phyloP scores from a whole-genome alignment of 2,113 vertebrate species.

The Phainopepla nitens region DNA sequence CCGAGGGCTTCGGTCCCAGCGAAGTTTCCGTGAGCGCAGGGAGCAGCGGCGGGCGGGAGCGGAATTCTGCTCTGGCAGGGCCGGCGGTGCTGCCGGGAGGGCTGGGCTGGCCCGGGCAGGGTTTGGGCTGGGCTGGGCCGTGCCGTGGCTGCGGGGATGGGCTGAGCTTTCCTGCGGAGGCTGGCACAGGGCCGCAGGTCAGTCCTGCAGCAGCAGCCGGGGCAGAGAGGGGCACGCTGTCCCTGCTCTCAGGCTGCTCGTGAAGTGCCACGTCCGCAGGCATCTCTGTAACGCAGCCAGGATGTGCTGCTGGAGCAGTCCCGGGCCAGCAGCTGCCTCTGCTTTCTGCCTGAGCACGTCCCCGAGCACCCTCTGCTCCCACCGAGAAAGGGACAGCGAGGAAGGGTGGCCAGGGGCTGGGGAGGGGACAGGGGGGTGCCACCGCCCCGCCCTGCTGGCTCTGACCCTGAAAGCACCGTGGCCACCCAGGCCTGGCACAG shows the following conservation, averaged over 20 bases:
- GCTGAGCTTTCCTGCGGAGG: not conserved
- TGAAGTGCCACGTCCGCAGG: fast-evolving
- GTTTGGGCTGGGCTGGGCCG: fast-evolving
- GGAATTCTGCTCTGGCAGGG: not conserved
- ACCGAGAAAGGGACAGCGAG: fast-evolving
- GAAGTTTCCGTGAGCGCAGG: not conserved
- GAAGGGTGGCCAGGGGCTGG: not conserved
- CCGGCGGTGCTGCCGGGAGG: not conserved
- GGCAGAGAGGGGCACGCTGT: not conserved
- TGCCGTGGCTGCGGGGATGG: not conserved
- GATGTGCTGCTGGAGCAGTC: not conserved
- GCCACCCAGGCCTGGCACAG: not conserved
- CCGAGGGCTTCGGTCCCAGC: not conserved
- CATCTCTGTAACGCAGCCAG: not conserved
- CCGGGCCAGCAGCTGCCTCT: not conserved
- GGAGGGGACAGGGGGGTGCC: not conserved
- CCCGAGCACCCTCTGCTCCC: not conserved
- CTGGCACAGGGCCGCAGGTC: not conserved
- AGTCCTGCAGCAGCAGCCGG: not conserved
- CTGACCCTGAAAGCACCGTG: not conserved
- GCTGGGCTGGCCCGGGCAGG: not conserved
- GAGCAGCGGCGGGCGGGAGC: not conserved
- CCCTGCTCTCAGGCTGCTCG: not conserved
- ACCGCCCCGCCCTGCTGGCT: not conserved
- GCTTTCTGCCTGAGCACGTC: not conserved